Conservation (phyloP, 2,888 invertebrate species). For the Carabus problematicus region DNA sequence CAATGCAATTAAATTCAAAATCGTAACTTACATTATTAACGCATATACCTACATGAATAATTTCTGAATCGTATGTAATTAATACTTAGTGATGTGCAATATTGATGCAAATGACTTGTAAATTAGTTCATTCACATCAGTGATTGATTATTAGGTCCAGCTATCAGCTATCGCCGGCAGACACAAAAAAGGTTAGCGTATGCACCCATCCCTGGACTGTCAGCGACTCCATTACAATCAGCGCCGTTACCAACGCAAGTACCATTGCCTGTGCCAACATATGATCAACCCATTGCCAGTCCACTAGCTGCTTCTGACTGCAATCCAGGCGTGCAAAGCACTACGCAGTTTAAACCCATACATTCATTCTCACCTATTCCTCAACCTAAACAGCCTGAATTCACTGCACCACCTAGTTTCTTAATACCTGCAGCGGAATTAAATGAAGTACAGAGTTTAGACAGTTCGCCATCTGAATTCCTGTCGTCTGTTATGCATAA, state of each 20-base stretch:
- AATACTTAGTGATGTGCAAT: too few species aligned
- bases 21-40: too few species aligned
- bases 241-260: conserved; percentile 38
- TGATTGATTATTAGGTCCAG: conserved; percentile 49
- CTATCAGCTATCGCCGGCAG: conserved; percentile 70
- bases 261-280: conserved; percentile 26
- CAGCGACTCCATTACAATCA: conserved; percentile 42
- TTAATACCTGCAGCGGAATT: conserved; percentile 15
- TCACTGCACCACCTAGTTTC: background rate
- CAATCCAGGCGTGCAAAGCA: background rate
- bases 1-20: too few species aligned
- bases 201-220: conserved; percentile 78
- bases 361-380: conserved; percentile 28
- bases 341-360: background rate
- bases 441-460: conserved; percentile 32
- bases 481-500: conserved; percentile 27
- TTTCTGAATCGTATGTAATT: too few species aligned
- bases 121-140: conserved; percentile 6
- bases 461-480: conserved; percentile 19
- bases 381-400: background rate
- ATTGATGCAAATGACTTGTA: conserved; percentile 29
- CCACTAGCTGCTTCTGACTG: background rate
- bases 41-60: too few species aligned
- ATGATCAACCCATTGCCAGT: conserved; percentile 35
- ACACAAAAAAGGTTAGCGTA: conserved; percentile 75